Base-by-base conservation (phyloP, 2,888 invertebrate species). In the Hydrotaea diabolus region DNA sequence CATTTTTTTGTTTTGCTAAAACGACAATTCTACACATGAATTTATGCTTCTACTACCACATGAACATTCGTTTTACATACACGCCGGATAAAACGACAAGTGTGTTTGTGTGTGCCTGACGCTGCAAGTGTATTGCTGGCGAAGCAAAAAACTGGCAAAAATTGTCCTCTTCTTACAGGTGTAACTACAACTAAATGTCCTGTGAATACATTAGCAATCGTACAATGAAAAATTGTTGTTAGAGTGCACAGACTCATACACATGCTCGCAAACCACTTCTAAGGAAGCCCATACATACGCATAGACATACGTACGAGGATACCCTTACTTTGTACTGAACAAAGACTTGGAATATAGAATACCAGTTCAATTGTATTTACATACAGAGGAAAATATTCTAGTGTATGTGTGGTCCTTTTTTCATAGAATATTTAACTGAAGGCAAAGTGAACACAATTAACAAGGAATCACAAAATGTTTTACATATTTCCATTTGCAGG, bases 121-220 rank as follows among this genome's bases (percentile, higher is more conserved):
- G n/a, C n/a, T n/a, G n/a, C n/a, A n/a, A n/a, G n/a, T n/a, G n/a
- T n/a, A n/a, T n/a, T n/a, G n/a, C n/a, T n/a, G n/a, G n/a, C n/a
- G n/a, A 13, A 23, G 55, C 26, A 11, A 11, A 57, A 55, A 55
- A 55, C 55, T 2, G 26, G n/a, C 31, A 0, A n/a, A 31, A 17
- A 62, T 36, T 36, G 36, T 62, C 31, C 26, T 7, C 31, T 4
- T 26, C 26, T 62, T 62, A 62, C 62, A 31, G 62, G 5, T 62
- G 62, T 31, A 62, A 62, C 62, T n/a, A 62, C 62, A 62, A 31
- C 62, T 31, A 62, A 62, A 62, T 62, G 62, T 62, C 62, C 62
- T 62, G 62, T 62, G 62, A 31, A 62, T 62, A 62, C 62, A 62
- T 31, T 31, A 62, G 62, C n/a, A n/a, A n/a, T n/a, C n/a, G n/a